A percentile compares a stretch with the other conserved stretches of the same genome.
Evolutionary conservation across 2,888 invertebrate species (phyloP).

Genomic region (Epsilonema sp.): DNA sequence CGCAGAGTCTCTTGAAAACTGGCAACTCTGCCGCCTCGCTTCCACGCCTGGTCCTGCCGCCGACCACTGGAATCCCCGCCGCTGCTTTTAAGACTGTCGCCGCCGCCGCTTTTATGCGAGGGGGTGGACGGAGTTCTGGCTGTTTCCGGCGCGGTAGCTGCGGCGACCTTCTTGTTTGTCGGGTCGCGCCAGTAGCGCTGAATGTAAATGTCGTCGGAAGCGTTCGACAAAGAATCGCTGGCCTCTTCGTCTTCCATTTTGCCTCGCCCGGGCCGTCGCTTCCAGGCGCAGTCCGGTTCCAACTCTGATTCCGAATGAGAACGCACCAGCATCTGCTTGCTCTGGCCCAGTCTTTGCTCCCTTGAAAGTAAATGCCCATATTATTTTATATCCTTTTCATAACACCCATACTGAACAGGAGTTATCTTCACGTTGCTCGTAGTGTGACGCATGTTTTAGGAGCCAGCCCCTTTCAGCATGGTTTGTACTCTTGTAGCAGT

Average conservation of each 20-base stretch:
- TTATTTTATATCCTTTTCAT: too few species aligned
- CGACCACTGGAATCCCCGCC: neutral
- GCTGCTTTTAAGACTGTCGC: neutral
- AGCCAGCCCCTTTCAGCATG: too few species aligned
- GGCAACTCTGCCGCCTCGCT: too few species aligned
- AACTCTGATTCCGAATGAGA: slow-evolving; percentile 9
- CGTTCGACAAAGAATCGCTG: slow-evolving; percentile 6
- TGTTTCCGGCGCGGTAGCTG: neutral
- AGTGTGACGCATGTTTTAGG: too few species aligned
- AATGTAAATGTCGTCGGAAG: slow-evolving; percentile 7
- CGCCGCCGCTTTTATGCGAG: neutral
- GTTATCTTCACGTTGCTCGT: too few species aligned
- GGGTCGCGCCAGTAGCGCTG: neutral
- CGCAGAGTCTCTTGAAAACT: slow-evolving; percentile 3
- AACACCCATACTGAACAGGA: too few species aligned
- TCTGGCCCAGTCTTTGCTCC: too few species aligned
- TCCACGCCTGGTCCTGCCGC: too few species aligned
- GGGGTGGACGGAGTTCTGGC: neutral
- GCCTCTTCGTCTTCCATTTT: neutral
- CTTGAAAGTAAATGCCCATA: too few species aligned
- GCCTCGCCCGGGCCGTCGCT: neutral
- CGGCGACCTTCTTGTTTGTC: neutral
- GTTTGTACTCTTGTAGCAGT: too few species aligned
- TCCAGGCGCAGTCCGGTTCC: slow-evolving; percentile 7
- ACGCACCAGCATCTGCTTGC: slow-evolving; percentile 2